Base-by-base conservation (phyloP, 2,888 invertebrate species). In the Linnaemya tessellans region DNA sequence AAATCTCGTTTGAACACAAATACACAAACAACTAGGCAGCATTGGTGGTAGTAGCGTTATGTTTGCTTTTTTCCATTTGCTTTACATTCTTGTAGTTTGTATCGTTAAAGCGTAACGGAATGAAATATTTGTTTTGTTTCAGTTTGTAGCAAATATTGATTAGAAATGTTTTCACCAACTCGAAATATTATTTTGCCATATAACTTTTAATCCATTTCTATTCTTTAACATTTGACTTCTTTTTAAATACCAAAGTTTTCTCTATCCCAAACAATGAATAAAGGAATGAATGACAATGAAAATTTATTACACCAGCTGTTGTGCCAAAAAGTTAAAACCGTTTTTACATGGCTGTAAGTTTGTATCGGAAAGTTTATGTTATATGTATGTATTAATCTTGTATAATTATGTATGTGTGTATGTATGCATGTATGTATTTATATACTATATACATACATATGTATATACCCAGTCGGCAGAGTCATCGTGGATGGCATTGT, bases 291-390 rank as follows among this genome's bases (percentile, higher is more conserved):
- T 62, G 54, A 60, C 22, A 79, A 73, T 74, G 79, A 78, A 73
- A 83, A 83, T 83, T 79, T 78, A 79, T 79, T 83, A 73, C 43
- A 68, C 60, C 83, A 83, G 62, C 73, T 68, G 83, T 68, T 83
- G 58, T 70, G 25, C 60, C 35, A 38, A 68, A 77, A 78, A 73
- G 43, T 73, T 73, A 25, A 75, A 68, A 74, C 43, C 46, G n/a
- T 30, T 64, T 83, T 79, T 73, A 68, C 62, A 51, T 9, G 65
- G 73, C 65, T 58, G 41, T 46, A 83, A 78, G 67, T 73, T 83
- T 83, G 73, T 68, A 56, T 64, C 35, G 41, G n/a, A 38, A 82
- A 82, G 54, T 65, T 60, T 38, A 4, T 70, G 41, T 30, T 51
- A 51, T 70, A 38, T 35, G 41, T 77, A 38, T 60, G 1, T 15